Percentiles rank a stretch among this genome's conserved stretches.
Conservation (phyloP, 2,888 invertebrate genomes). For the Acanthosepion pharaonis region DNA sequence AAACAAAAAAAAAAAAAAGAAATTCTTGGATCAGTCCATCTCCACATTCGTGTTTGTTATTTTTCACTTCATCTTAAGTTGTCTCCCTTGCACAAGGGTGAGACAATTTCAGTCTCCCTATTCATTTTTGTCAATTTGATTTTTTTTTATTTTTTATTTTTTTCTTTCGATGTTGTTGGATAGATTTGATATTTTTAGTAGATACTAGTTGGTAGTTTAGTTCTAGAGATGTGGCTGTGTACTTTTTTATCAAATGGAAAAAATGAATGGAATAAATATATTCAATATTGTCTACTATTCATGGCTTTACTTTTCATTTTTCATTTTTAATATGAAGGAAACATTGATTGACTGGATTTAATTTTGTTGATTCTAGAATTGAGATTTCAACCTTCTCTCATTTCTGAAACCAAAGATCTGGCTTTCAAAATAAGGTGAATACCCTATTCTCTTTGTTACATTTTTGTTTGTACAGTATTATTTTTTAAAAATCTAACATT, state of each 20-base stretch:
- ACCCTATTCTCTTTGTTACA: too few relatives aligned
- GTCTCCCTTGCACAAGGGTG: not conserved
- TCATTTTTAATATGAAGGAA: not conserved
- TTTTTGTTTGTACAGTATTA: too few relatives aligned
- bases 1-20: too few relatives aligned
- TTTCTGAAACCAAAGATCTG: too few relatives aligned
- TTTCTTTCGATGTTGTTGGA: not conserved
- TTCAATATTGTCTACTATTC: not conserved
- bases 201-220: not conserved
- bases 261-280: not conserved
- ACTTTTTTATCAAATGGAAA: not conserved
- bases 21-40: too few relatives aligned
- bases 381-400: too few relatives aligned
- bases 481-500: too few relatives aligned
- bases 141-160: not conserved
- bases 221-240: conserved; percentile 14
- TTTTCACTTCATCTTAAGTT: too few relatives aligned
- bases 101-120: not conserved
- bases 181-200: not conserved
- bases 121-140: not conserved
- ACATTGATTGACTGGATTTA: not conserved
- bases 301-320: not conserved
- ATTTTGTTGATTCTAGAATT: too few relatives aligned
- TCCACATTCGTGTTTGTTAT: not conserved
- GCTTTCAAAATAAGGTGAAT: too few relatives aligned